Base-by-base conservation (phyloP, 2,888 invertebrate genomes). In the Diarsia rubi region DNA sequence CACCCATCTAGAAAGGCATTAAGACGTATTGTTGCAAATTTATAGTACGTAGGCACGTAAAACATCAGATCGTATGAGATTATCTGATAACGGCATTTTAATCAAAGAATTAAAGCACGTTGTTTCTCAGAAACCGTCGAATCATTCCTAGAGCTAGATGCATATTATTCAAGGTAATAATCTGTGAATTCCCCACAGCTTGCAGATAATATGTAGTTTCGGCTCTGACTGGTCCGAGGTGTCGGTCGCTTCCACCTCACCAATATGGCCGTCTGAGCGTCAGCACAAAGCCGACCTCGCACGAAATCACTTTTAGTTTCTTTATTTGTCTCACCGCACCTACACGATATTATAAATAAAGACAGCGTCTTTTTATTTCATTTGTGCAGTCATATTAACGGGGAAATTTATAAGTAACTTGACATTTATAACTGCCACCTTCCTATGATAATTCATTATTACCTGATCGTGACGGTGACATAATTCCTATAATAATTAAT, bases 251-350 rank as follows among this genome's bases (percentile, higher is more conserved):
- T 77, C 83, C 84, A 86, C 77, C 62, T 88, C 81, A 75, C 80
- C 71, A 82, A 69, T 69, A 80, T 81, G 82, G 81, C 82, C 79
- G 78, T 54, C 84, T 73, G 77, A 72, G 82, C 87, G 83, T 85
- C 87, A 82, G 84, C 89, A 93, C 92, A 93, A 93, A 92, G 91
- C 84, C 90, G 92, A 91, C 92, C 93, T 92, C 91, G 92, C 84
- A 83, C 85, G 82, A 84, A 89, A 91, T 91, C 89, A 88, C 88
- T 91, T 93, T 93, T 89, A 84, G 90, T 92, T 90, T 89, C 82
- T 92, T 92, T 92, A 91, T 91, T 90, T 90, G 87, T 90, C 85
- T 86, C 86, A 87, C 80, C 83, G 91, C 90, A 88, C 92, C 92
- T 91, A 92, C 92, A 88, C 89, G 75, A 77, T 85, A 81, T 86